Evolutionary conservation across 2,113 vertebrate species (phyloP), one percentile per base, ranked within the genome.

Genomic region (Mixornis gularis): DNA sequence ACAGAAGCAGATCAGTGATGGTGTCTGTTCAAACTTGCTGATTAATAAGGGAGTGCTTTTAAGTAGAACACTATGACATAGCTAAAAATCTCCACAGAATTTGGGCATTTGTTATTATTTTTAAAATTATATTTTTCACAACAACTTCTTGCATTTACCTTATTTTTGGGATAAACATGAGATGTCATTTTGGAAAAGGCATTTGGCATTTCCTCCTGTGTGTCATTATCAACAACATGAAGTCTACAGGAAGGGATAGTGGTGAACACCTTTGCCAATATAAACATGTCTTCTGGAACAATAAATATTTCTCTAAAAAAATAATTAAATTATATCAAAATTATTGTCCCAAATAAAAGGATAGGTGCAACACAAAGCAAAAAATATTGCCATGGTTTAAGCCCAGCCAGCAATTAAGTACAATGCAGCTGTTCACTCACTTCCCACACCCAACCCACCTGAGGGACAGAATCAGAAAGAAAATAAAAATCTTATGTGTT

Each of bases 201-300:
- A 41, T 92, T 95, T 13, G 98, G 97, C 12, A 98, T 92, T 96
- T 99, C 98, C 70, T 99, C 96, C 95, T 98, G 94, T 11, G 98
- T 99, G 92, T 99, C 99, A 56, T 99, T 99, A 94, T 99, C 97
- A 55, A 99, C 84, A 44, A 99, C 91, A 20, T 99, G 98, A 60
- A 99, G 97, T 58, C 97, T 90, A 79, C 97, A 98, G 49, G 91
- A 79, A 21, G 96, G 96, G 27, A 99, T 84, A 8, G 98, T 92
- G 14, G 97, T 98, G 63, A 97, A 98, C 16, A 99, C 64, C 89
- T 98, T 99, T 52, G 98, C 97, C 22, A 98, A 89, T 93, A 99
- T 49, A 87, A 98, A 73, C 97, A 98, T 98, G 68, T 98, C 97
- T 95, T 98, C 95, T 80, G 97, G 95, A 79, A 99, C 71, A 84